Evolutionary conservation across 2,797 vertebrate genomes (phyloP), one percentile per base, ranked within the genome.

Genomic region (Rhynchonycteris naso): DNA sequence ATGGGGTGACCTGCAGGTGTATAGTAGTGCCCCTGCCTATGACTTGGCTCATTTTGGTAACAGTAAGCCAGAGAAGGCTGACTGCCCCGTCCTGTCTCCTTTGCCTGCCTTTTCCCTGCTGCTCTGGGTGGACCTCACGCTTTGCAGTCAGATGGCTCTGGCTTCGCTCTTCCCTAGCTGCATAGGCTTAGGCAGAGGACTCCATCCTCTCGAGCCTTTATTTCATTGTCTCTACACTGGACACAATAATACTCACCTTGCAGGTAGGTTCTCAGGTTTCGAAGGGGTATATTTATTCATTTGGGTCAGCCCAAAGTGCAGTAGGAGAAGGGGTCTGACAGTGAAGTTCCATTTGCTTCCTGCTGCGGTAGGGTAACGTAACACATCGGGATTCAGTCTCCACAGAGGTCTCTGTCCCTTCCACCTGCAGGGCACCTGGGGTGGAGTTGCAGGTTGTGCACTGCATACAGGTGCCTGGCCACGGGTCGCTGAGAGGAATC

Each of bases 141-240:
- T 81, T 65, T 61, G 14, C 9, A 50, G 50, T 61, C 68, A 4
- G 1, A 1, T 10, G 21, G 35, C 10, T 81, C 47, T 95, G 54
- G 0, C 54, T 88, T 50, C 18, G 30, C 61, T 15, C 2, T 50
- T 54, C 4, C 35, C 30, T 24, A 5, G 4, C 72, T n/a, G 4
- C 11, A 14, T 65, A 4, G 15, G 81, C 43, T 61, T 59, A 69
- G 19, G 50, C 58, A 38, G 24, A 35, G 2, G 50, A 47, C 38
- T 59, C 56, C 33, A n/a, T 79, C 72, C n/a, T 66, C 58, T 26
- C 2, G 0, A 54, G 52, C 52, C 66, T 95, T 68, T 5, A 1
- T 35, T 74, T 76, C 59, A 15, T n/a, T 50, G 21, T 82, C 61
- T 79, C 59, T 93, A 43, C 87, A 69, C 56, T 47, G 83, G 68